Evolutionary conservation across 2,113 vertebrate species (phyloP), one percentile per base, ranked within the genome.

Genomic region (Pimephales promelas): DNA sequence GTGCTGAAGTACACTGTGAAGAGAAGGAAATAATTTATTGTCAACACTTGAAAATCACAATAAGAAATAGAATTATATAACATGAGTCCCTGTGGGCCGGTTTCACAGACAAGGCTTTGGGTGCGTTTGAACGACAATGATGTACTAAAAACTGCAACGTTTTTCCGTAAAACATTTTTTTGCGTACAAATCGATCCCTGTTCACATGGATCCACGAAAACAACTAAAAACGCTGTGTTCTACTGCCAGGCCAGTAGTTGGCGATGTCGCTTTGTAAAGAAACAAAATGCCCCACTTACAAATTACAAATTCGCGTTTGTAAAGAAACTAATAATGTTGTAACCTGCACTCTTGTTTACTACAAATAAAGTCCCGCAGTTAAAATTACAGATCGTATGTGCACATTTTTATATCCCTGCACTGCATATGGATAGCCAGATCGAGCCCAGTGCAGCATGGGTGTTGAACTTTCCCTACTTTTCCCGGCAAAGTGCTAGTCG

Each of bases 1-100:
- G 93, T 94, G 91, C 94, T 95, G 93, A 95, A 95, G 90, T 95
- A 95, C 88, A 95, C 94, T 95, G 92, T 49, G 31, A 81, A 89
- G 11, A 88, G 79, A 90, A 68, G 49, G 47, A 81, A 28, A 81
- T 40, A 11, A 24, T 68, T 49, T 66, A 52, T 31, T 1, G 31
- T 79, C 24, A 79, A 47, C 4, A 49, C 16, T 49, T 49, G 26
- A 45, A 26, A 78, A 54, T 43, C 34, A 40, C 34, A 40, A 70
- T 5, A 61, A 7, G 49, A 57, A 40, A 28, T 1, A 34, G 2
- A 28, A 36, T 40, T 9, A 22, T 40, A 40, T 22, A 36, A 68
- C 2, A 49, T 54, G 28, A 10, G 28, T 66, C 31, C 20, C 16
- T 36, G 8, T 49, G 14, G 47, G 4, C 47, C 1, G 14, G 5